These are phyloP conservation scores for Chloroceryle inda DNA, from an alignment of 2,797 vertebrate species.

Conservation along the genomic window DNA sequence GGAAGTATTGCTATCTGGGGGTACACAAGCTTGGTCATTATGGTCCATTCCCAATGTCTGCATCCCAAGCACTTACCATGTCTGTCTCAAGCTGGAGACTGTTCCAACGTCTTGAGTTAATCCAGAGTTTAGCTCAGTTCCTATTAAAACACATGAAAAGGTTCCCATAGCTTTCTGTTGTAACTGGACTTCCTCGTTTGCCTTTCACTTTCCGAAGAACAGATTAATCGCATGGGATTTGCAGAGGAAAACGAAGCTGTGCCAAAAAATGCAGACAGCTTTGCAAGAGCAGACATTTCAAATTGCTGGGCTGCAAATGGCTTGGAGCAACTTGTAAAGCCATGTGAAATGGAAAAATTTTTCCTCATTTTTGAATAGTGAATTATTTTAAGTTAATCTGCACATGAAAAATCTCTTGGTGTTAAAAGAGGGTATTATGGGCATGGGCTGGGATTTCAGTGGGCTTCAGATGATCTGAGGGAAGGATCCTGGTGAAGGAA, in stretches of 20 bases:
- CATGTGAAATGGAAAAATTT: conserved; percentile 14
- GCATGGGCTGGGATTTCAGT: neutral
- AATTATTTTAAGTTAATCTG: neutral
- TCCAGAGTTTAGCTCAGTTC: neutral
- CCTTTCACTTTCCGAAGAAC: conserved; percentile 16
- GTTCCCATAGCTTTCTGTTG: neutral
- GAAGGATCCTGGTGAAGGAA: neutral
- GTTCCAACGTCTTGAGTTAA: neutral
- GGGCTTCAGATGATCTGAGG: neutral
- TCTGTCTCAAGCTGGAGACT: neutral
- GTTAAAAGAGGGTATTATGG: neutral
- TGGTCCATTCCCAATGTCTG: neutral
- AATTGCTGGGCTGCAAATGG: neutral
- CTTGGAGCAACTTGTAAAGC: conserved; percentile 17
- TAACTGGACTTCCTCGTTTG: neutral
- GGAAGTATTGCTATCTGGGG: neutral
- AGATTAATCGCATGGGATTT: conserved; percentile 13
- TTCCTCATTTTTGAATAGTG: neutral
- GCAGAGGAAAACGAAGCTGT: neutral
- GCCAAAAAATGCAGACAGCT: conserved; percentile 56
- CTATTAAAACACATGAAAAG: neutral
- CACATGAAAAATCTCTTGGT: neutral
- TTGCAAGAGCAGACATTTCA: conserved; percentile 38
- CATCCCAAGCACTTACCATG: neutral
- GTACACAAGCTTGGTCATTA: fast-evolving